Conservation (phyloP, 2,888 invertebrate genomes). For the Harpalus rufipes region DNA sequence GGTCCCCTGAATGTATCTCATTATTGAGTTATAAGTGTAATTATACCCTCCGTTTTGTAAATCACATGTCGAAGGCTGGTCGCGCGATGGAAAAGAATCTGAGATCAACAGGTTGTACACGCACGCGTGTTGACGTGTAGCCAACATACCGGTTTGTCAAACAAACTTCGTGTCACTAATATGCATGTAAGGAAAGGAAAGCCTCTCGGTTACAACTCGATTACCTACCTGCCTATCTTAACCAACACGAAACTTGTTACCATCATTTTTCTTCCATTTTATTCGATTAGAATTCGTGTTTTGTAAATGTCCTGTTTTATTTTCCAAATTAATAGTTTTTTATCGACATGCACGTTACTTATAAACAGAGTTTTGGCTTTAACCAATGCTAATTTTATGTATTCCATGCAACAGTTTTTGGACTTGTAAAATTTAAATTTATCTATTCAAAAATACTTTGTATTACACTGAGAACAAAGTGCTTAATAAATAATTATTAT, state of each 20-base stretch:
- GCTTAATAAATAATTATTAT: no score
- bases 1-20: no score
- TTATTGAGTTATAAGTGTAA: background rate
- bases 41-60: slow-evolving; percentile 14
- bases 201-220: slow-evolving; percentile 30
- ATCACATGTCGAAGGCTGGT: slow-evolving; percentile 24
- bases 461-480: no score
- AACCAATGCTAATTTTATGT: background rate
- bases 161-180: slow-evolving; percentile 49
- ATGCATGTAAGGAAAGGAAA: slow-evolving; percentile 44
- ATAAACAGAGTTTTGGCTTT: background rate
- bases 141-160: slow-evolving; percentile 1
- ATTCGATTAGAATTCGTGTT: slow-evolving; percentile 6
- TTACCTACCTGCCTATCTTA: slow-evolving; percentile 36
- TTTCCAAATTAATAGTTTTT: background rate
- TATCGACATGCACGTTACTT: background rate
- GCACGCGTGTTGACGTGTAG: slow-evolving; percentile 2
- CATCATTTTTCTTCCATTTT: slow-evolving; percentile 36
- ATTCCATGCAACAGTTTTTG: no score
- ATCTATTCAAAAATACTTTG: no score
- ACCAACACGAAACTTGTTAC: slow-evolving; percentile 44
- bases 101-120: slow-evolving; percentile 43
- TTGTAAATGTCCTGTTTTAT: background rate
- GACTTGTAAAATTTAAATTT: no score
- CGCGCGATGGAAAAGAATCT: background rate